phyloP scores from a whole-genome alignment of 2,888 invertebrate genomes.

The Graphium colonna region DNA sequence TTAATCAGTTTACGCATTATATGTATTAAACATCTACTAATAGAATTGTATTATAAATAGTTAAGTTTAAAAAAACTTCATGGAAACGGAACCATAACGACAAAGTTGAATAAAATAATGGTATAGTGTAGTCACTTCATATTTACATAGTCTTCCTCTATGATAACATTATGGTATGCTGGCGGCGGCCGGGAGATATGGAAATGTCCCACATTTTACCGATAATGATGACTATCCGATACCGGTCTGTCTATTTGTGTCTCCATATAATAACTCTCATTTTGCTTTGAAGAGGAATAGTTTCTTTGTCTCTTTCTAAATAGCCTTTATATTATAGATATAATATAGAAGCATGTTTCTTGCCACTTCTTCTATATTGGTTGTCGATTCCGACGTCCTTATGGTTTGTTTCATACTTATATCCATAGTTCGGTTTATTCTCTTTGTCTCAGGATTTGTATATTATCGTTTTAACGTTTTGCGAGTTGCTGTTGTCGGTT shows the following conservation, averaged over 20 bases:
- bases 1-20: no score
- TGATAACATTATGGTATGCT: constrained; percentile 80
- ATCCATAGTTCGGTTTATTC: constrained; percentile 50
- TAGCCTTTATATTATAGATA: constrained; percentile 73
- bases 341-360: constrained; percentile 72
- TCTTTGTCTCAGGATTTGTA: constrained; percentile 69
- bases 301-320: constrained; percentile 69
- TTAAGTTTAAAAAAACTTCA: no score
- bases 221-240: constrained; percentile 67
- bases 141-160: constrained; percentile 81
- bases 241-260: constrained; percentile 81
- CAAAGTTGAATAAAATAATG: no score
- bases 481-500: constrained; percentile 59
- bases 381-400: constrained; percentile 49
- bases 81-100: no score
- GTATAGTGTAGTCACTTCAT: constrained; percentile 55
- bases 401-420: no score
- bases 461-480: constrained; percentile 72
- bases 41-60: no score
- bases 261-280: constrained; percentile 96
- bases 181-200: constrained; percentile 71
- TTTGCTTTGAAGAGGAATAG: constrained; percentile 77
- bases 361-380: constrained; percentile 51
- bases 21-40: no score
- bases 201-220: constrained; percentile 60